These are phyloP conservation scores for Nanorana parkeri DNA, from an alignment of 2,113 vertebrate species.

Conservation along the genomic window DNA sequence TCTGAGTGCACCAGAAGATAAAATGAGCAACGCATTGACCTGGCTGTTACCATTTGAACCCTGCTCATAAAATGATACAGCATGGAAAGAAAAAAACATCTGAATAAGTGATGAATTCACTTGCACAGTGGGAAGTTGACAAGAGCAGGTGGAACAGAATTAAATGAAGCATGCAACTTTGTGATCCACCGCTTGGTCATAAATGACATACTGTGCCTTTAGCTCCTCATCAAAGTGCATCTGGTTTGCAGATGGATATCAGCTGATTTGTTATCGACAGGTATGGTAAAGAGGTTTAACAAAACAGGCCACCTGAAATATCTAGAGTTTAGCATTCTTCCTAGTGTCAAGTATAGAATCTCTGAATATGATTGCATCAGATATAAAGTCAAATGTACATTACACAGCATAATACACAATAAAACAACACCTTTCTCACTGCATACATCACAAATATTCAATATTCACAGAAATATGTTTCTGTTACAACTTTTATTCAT, in stretches of 20 bases:
- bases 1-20: too few relatives aligned
- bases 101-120: background rate
- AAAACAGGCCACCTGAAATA: background rate
- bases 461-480: background rate
- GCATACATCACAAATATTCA: background rate
- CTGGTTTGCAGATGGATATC: background rate
- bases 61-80: background rate
- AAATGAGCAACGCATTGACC: too few relatives aligned
- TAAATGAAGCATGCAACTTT: constrained; percentile 24
- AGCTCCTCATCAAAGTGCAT: background rate
- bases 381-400: too few relatives aligned
- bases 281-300: background rate
- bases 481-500: constrained; percentile 5
- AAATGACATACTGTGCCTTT: constrained; percentile 5
- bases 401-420: background rate
- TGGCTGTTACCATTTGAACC: background rate
- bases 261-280: background rate
- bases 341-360: too few relatives aligned
- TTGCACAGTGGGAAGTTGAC: background rate
- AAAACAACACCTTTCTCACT: background rate
- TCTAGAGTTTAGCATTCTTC: background rate
- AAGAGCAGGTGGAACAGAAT: constrained; percentile 4
- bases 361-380: too few relatives aligned
- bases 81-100: background rate
- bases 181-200: background rate